phyloP scores from a whole-genome alignment of 1,140 invertebrate species.

The Halictus rubicundus region DNA sequence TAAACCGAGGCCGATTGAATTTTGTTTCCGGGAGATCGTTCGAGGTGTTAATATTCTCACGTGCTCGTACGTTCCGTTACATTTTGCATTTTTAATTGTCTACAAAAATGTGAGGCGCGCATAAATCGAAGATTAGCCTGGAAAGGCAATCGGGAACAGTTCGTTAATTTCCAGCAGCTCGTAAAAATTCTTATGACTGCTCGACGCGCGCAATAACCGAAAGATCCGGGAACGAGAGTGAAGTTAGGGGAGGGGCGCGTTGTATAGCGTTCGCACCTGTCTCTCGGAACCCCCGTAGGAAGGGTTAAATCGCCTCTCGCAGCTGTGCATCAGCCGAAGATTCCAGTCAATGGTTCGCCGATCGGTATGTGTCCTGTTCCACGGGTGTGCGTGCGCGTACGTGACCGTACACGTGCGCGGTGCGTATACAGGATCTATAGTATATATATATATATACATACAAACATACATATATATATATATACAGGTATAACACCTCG shows the following conservation, averaged over 20 bases:
- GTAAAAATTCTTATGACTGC: too few relatives aligned
- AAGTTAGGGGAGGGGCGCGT: not conserved
- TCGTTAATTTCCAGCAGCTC: too few relatives aligned
- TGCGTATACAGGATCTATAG: not conserved
- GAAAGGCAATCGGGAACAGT: too few relatives aligned
- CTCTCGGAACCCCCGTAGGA: not conserved
- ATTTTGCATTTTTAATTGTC: too few relatives aligned
- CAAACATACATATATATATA: not conserved
- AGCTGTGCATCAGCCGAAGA: not conserved
- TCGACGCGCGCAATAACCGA: too few relatives aligned
- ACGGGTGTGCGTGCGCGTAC: slow-evolving; percentile 5
- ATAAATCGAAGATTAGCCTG: too few relatives aligned
- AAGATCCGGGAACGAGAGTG: not conserved
- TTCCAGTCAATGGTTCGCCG: slow-evolving; percentile 38
- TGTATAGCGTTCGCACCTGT: not conserved
- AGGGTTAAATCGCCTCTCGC: slow-evolving; percentile 11
- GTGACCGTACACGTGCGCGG: slow-evolving; percentile 16
- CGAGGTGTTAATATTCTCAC: too few relatives aligned
- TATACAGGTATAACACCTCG: slow-evolving; percentile 25
- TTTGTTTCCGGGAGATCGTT: too few relatives aligned
- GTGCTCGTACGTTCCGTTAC: too few relatives aligned
- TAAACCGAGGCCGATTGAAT: too few relatives aligned
- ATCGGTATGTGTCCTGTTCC: not conserved
- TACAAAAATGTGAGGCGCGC: too few relatives aligned
- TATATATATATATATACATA: not conserved